A percentile compares a stretch with the other conserved stretches of the same genome.
Conservation (phyloP, 2,113 vertebrate species). For the Atrichornis clamosus region DNA sequence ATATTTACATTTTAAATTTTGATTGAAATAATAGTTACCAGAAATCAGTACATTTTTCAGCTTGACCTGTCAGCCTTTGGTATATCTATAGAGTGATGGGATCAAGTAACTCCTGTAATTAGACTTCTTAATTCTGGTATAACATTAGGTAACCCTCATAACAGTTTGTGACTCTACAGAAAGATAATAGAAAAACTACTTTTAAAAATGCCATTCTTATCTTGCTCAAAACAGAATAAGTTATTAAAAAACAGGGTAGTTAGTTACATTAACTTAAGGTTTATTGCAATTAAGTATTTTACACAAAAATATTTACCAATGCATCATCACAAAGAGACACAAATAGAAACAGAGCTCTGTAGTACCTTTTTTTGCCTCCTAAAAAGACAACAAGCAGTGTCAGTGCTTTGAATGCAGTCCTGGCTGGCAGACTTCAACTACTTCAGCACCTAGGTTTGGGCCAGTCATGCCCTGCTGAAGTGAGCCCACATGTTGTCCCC, state of each 20-base stretch:
- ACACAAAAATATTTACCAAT: not conserved
- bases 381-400: not conserved
- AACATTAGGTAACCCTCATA: not conserved
- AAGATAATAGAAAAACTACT: not conserved
- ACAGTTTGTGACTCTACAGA: not conserved
- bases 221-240: not conserved
- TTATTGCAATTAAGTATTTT: not conserved
- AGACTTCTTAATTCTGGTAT: constrained; percentile 16
- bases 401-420: not conserved
- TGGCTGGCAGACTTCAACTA: not conserved
- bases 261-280: not conserved
- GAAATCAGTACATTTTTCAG: constrained; percentile 16
- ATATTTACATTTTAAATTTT: constrained; percentile 2
- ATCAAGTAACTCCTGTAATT: constrained; percentile 58
- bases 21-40: constrained; percentile 43
- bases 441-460: not conserved
- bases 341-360: not conserved
- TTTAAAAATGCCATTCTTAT: not conserved
- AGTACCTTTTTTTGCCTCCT: not conserved
- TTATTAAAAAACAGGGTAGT: not conserved
- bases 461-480: not conserved
- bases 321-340: not conserved
- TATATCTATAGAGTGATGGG: not conserved
- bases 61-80: constrained; percentile 27
- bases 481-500: not conserved